Evolutionary conservation across 2,797 vertebrate species (phyloP), one percentile per base, ranked within the genome.

Genomic region (Sebastes oblongus): DNA sequence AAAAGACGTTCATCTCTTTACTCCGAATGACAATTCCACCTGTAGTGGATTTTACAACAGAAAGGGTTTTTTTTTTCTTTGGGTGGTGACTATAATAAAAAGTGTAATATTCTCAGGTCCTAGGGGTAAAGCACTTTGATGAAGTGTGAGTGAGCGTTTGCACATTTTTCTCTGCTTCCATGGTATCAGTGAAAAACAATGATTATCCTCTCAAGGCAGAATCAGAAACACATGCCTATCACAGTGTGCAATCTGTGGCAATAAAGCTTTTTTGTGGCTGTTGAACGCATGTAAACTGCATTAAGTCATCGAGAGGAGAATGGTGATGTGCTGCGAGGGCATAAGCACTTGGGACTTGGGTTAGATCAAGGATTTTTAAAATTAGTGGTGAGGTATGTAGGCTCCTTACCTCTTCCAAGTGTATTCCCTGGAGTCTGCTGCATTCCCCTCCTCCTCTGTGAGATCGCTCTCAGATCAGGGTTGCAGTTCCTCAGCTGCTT

Each of bases 191-290:
- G 87, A 87, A 92, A 93, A 93, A 93, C 91, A 92, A 89, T 85
- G 92, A 92, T 93, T 92, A 91, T 89, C 82, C 83, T 88, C 90
- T 84, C 69, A 62, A 70, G 75, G 85, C 86, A 24, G 70, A 93
- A 94, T 93, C 86, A 93, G 89, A 92, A 95, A 90, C 93, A 94
- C 54, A 89, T 94, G 93, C 87, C 89, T 85, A 92, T 93, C 91
- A 82, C 86, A 81, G 87, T 86, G 78, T 86, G 91, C 83, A 87
- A 89, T 93, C 91, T 89, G 79, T 14, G 75, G 91, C 88, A 88
- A 87, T 90, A 86, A 91, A 88, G 86, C 88, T 64, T 85, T 62
- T 64, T 79, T 83, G 88, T 75, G 87, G 89, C 86, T 76, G 82
- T 83, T 79, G 75, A 84, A 86, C 39, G 88, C 86, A 90, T 91